Conservation (phyloP, 1,140 invertebrate genomes). For the Hypsibius dujardini region DNA sequence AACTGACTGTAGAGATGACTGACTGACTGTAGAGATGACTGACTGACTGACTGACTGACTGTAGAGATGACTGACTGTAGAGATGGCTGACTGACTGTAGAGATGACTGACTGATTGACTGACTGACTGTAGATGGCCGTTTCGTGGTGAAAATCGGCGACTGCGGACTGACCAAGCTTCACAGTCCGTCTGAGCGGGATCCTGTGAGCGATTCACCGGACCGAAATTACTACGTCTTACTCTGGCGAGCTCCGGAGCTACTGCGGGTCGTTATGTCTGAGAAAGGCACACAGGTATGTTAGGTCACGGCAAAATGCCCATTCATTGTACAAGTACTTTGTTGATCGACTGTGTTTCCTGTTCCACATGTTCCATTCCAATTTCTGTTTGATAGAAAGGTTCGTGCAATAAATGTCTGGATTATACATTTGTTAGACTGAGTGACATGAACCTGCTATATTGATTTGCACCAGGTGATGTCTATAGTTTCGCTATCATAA, state of each 20-base stretch:
- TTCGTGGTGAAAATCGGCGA: constrained; percentile 94
- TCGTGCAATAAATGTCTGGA: background rate
- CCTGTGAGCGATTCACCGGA: constrained; percentile 30
- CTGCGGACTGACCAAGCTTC: constrained; percentile 52
- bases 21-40: too few relatives aligned
- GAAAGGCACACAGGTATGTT: constrained; percentile 5
- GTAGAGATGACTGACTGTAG: too few relatives aligned
- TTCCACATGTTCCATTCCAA: too few relatives aligned
- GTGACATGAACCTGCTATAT: too few relatives aligned
- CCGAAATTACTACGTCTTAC: constrained; percentile 33
- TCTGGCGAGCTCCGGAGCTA: constrained; percentile 86
- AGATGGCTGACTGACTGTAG: too few relatives aligned
- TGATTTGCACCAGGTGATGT: background rate
- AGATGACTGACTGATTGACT: too few relatives aligned
- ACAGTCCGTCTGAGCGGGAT: background rate
- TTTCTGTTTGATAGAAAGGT: background rate
- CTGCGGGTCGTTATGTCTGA: constrained; percentile 37
- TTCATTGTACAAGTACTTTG: too few relatives aligned
- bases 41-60: too few relatives aligned
- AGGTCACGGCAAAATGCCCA: background rate
- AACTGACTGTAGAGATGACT: too few relatives aligned
- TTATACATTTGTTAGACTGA: too few relatives aligned
- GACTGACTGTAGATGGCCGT: constrained; percentile 48
- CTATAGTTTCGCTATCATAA: background rate
- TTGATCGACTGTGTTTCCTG: too few relatives aligned